Percentiles rank a stretch among this genome's conserved stretches.
These are phyloP conservation scores for Lysandra coridon DNA, from an alignment of 2,888 invertebrate genomes.

Conservation along the genomic window DNA sequence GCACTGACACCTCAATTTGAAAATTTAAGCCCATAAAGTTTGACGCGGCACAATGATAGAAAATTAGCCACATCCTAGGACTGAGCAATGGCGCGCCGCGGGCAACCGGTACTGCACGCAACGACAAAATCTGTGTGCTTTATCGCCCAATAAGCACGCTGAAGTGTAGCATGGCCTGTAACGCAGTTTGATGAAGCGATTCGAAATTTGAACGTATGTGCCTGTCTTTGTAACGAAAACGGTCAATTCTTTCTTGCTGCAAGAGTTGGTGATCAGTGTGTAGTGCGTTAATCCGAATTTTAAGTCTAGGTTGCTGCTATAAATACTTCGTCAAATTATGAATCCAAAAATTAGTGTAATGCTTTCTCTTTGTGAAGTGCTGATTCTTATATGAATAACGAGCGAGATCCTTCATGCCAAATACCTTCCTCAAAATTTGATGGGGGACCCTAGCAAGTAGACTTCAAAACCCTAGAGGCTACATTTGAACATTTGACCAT, in stretches of 20 bases:
- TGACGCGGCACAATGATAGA: constrained; percentile 69
- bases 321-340: too few relatives aligned
- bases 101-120: constrained; percentile 55
- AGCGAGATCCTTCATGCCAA: not conserved
- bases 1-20: constrained; percentile 75
- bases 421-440: not conserved
- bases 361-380: too few relatives aligned
- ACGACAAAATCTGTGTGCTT: constrained; percentile 51
- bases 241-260: too few relatives aligned
- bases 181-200: not conserved
- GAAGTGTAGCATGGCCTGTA: not conserved
- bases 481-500: not conserved
- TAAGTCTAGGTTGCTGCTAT: too few relatives aligned
- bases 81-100: constrained; percentile 72
- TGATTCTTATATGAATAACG: too few relatives aligned
- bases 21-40: constrained; percentile 50
- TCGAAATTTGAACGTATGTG: too few relatives aligned
- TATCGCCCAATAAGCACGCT: not conserved
- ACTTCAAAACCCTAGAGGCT: too few relatives aligned
- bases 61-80: constrained; percentile 78
- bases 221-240: too few relatives aligned
- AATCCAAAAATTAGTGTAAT: too few relatives aligned
- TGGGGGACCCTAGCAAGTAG: too few relatives aligned
- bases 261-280: too few relatives aligned
- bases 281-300: too few relatives aligned